Evolutionary conservation across 2,888 invertebrate genomes (phyloP), one percentile per base, ranked within the genome.

Genomic region (Heliconius cydno): DNA sequence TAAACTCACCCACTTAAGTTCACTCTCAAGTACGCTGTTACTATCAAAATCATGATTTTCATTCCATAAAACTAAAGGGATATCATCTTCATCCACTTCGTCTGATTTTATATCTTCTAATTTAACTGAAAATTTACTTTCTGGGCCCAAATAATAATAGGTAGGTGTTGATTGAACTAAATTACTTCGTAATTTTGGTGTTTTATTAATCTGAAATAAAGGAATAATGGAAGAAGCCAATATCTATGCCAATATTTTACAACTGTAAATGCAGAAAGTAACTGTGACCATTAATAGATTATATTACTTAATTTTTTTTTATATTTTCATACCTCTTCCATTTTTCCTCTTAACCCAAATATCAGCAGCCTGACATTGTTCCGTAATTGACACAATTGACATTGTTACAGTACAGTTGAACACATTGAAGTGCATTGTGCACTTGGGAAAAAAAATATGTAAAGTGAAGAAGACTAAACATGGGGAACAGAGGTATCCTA

Each of bases 61-160:
- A 71, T 81, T 84, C 12, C 87, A 77, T 79, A 84, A 78, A 4
- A 84, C 68, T 22, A 87, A 72, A 0, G 87, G 87, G 5, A 86
- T 65, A 15, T 87, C 82, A 71, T 87, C 86, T 57, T 86, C 85
- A 73, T 83, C 83, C 10, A 28, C 9, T 12, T 80, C 76, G 67
- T 79, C 78, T 1, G n/a, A 66, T 10, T 79, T 76, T 9, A 70
- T 66, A 63, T 76, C 77, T 70, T 84, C 83, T 12, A 75, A 65
- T 68, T 83, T 82, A 2, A 79, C 25, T 19, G 76, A 76, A 15
- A 72, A 3, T 13, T 66, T 70, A 12, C 57, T 28, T 2, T 66
- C 13, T 22, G 81, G 79, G 2, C 79, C 77, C 22, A 78, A 9
- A 30, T 79, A 79, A 67, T 74, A 77, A 60, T 77, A 78, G 22